Conservation (phyloP, 2,888 invertebrate species). For the Boloria euphrosyne region DNA sequence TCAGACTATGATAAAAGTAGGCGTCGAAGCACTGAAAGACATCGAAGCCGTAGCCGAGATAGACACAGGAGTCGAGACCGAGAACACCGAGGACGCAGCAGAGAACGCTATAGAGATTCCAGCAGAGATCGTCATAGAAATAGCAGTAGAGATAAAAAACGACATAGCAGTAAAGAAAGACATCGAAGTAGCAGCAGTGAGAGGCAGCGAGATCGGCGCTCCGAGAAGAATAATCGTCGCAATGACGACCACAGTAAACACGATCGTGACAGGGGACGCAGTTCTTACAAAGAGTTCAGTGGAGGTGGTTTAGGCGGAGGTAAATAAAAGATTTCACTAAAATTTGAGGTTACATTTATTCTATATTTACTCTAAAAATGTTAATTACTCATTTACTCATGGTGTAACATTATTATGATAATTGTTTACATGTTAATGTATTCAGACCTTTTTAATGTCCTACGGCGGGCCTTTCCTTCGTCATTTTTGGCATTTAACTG, state of each 20-base stretch:
- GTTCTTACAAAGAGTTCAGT: slow-evolving; percentile 51
- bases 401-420: too few relatives aligned
- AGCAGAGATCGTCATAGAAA: slow-evolving; percentile 44
- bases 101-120: slow-evolving; percentile 42
- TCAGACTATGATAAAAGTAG: slow-evolving; percentile 50
- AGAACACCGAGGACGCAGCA: slow-evolving; percentile 36
- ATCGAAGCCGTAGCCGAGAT: slow-evolving; percentile 46
- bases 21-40: slow-evolving; percentile 44
- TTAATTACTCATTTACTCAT: not conserved
- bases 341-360: slow-evolving; percentile 8
- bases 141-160: slow-evolving; percentile 38
- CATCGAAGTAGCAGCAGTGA: slow-evolving; percentile 39
- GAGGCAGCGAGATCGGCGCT: slow-evolving; percentile 32
- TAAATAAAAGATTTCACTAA: slow-evolving; percentile 33
- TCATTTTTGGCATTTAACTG: too few relatives aligned
- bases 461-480: too few relatives aligned
- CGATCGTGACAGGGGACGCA: slow-evolving; percentile 50
- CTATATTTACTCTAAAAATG: not conserved
- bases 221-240: slow-evolving; percentile 37
- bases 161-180: slow-evolving; percentile 27
- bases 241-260: slow-evolving; percentile 37
- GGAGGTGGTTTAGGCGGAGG: slow-evolving; percentile 65
- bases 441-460: too few relatives aligned
- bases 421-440: too few relatives aligned
- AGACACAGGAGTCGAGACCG: slow-evolving; percentile 38